Evolutionary conservation across 2,797 vertebrate species (phyloP).

Genomic region (Ctenopoma kingsleyae): DNA sequence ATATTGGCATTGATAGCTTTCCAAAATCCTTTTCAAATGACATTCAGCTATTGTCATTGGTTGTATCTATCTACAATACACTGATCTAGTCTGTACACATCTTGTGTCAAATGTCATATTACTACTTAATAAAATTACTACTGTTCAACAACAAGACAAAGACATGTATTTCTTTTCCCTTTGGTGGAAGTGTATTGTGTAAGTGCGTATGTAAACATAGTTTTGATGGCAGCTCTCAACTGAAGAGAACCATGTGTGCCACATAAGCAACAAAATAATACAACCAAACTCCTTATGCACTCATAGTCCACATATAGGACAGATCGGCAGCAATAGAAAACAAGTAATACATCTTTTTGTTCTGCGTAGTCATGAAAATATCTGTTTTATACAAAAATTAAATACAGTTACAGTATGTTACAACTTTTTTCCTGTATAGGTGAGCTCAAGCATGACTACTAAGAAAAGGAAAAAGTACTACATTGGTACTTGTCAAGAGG

Average conservation of each 20-base stretch:
- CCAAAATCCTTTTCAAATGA: constrained; percentile 51
- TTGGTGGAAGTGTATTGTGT: constrained; percentile 95
- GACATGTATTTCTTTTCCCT: constrained; percentile 88
- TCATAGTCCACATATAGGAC: constrained; percentile 80
- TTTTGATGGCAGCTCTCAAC: constrained; percentile 90
- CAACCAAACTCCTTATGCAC: constrained; percentile 79
- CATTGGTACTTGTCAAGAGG: constrained; percentile 74
- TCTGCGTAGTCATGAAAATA: constrained; percentile 94
- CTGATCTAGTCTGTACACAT: constrained; percentile 51
- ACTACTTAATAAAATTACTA: constrained; percentile 86
- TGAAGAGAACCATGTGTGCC: constrained; percentile 89
- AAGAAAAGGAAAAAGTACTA: constrained; percentile 75
- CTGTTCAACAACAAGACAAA: constrained; percentile 91
- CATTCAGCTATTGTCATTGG: constrained; percentile 63
- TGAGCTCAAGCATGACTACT: constrained; percentile 82
- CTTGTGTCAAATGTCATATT: constrained; percentile 85
- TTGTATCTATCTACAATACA: constrained; percentile 54
- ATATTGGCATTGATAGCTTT: constrained; percentile 37
- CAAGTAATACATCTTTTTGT: constrained; percentile 90
- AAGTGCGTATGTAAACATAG: constrained; percentile 95
- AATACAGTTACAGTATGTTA: constrained; percentile 92
- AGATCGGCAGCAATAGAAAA: constrained; percentile 92
- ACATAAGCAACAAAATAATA: constrained; percentile 84
- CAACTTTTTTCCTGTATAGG: constrained; percentile 78
- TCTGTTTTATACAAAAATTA: constrained; percentile 99